Base-by-base conservation (phyloP, 2,113 vertebrate genomes). In the Paramisgurnus dabryanus region DNA sequence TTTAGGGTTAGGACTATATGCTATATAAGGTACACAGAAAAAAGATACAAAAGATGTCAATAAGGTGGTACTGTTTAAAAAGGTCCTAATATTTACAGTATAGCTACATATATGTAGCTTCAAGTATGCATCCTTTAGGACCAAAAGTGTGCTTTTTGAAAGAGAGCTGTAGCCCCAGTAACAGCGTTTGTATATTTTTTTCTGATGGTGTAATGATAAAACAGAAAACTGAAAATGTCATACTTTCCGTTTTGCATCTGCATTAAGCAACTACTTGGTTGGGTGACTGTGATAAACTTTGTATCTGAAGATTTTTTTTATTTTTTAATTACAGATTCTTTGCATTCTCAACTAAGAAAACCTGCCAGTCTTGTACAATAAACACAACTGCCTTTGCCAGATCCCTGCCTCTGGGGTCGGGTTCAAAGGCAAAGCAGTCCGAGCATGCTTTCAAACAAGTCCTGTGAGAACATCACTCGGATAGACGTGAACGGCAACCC, bases 401-500 rank as follows among this genome's bases (percentile, higher is more conserved):
- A 18, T 49, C 58, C 72, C 66, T 68, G 45, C n/a, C 41, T 27
- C 18, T 49, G 53, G 27, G 57, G 11, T 73, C 80, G 79, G 63
- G 61, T 77, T 49, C 18, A 63, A 75, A n/a, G 57, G 41, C 18
- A 67, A 47, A 15, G 34, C 27, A 7, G 34, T 80, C 58, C 22
- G 50, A 89, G 60, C 82, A 88, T 88, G 87, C 13, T 55, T 45
- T 75, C 74, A 6, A 88, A 89, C 4, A 81, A 75, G 4, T 85
- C 84, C 0, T 96, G 93, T 50, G 80, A 88, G 84, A 92, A 91
- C 68, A 79, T 83, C 80, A 92, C 90, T 0, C 80, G 75, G 0
- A 90, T 95, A 11, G 85, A 69, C 5, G 87, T 55, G 12, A 84
- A 89, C 0, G 89, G 93, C 40, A 94, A 90, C 5, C 94, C 93